phyloP scores from a whole-genome alignment of 2,797 vertebrate species.

The Alosa sapidissima region DNA sequence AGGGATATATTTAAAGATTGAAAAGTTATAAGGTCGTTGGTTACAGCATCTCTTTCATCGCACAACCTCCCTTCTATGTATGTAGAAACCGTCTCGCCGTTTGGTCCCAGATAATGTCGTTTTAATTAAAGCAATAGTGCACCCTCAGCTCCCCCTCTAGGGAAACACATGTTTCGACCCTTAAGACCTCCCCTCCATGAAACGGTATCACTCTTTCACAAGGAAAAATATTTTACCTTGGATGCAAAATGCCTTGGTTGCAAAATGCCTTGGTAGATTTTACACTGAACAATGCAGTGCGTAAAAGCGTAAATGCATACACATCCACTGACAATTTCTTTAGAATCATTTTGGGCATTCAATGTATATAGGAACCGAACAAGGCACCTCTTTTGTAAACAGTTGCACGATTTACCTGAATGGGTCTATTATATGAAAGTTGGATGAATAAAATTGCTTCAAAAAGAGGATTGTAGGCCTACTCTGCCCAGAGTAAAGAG shows the following conservation, averaged over 20 bases:
- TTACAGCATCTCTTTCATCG: conserved; percentile 13
- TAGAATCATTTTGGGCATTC: not conserved
- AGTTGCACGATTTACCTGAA: not conserved
- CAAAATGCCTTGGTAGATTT: not conserved
- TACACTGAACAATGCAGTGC: not conserved
- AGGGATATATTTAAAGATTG: not conserved
- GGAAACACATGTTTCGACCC: conserved; percentile 48
- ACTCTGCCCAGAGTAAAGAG: conserved; percentile 60
- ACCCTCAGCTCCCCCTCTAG: conserved; percentile 48
- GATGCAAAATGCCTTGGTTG: not conserved
- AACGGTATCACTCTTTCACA: not conserved
- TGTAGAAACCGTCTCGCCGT: conserved; percentile 43
- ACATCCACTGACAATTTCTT: not conserved
- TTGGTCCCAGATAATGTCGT: conserved; percentile 52
- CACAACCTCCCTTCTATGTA: not conserved
- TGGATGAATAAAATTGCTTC: not conserved
- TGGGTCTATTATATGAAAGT: not conserved
- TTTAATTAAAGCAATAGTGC: conserved; percentile 57
- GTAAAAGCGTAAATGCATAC: not conserved
- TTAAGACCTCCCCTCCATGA: conserved; percentile 32
- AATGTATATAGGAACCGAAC: not conserved
- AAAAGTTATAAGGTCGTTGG: not conserved
- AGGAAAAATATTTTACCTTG: not conserved
- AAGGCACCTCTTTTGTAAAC: not conserved
- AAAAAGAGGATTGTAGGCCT: conserved; percentile 50